phyloP scores from a whole-genome alignment of 2,888 invertebrate species.

The Liopterus haemorrhoidalis region DNA sequence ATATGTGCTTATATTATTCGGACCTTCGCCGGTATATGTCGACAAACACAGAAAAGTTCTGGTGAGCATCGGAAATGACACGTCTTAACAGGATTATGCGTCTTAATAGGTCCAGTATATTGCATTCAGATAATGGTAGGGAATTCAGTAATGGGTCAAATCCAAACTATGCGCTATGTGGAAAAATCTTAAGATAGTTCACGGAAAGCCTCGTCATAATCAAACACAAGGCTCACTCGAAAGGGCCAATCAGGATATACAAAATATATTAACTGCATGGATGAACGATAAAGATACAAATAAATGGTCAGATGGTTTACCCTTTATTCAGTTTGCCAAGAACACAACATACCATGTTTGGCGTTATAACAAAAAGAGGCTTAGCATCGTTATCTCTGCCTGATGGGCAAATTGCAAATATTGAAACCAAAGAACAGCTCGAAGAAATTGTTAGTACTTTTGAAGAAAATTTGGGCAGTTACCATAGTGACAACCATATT shows the following conservation, averaged over 20 bases:
- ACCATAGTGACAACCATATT: conserved; percentile 28
- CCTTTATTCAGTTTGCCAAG: conserved; percentile 36
- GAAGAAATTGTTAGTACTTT: conserved; percentile 29
- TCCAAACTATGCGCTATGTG: conserved; percentile 30
- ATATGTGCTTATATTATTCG: too few relatives aligned
- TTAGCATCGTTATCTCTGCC: conserved; percentile 32
- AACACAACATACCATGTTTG: conserved; percentile 36
- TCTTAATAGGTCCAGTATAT: too few relatives aligned
- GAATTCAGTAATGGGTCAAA: conserved; percentile 35
- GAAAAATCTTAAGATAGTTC: conserved; percentile 33
- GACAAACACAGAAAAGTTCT: too few relatives aligned
- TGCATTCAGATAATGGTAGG: conserved; percentile 36
- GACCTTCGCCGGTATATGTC: too few relatives aligned
- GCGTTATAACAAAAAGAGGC: conserved; percentile 33
- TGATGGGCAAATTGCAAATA: conserved; percentile 30
- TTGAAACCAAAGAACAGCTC: conserved; percentile 33
- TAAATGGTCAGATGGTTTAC: conserved; percentile 36
- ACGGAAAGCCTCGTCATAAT: conserved; percentile 32
- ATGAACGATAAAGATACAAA: conserved; percentile 34
- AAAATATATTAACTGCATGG: conserved; percentile 36
- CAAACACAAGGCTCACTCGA: conserved; percentile 33
- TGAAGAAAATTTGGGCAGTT: conserved; percentile 28
- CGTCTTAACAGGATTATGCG: too few relatives aligned
- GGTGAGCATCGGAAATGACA: too few relatives aligned
- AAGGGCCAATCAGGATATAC: conserved; percentile 31